phyloP scores from a whole-genome alignment of 92 coral and sea anemone species.

The Palythoa grandis region DNA sequence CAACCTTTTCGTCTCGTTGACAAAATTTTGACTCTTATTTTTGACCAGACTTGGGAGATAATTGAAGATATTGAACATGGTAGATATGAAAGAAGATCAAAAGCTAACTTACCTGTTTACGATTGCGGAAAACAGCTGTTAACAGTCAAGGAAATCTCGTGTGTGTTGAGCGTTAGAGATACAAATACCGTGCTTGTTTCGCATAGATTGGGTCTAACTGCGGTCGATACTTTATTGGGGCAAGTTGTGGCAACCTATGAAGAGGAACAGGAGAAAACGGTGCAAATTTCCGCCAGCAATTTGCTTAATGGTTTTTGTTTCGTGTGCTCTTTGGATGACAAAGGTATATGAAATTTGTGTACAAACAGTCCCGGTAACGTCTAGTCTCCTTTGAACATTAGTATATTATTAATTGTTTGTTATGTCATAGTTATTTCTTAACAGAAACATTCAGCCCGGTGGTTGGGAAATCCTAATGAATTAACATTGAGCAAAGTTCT shows the following conservation, averaged over 20 bases:
- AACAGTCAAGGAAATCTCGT: slow-evolving; percentile 57
- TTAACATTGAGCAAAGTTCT: no score
- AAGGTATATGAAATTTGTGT: slow-evolving; percentile 46
- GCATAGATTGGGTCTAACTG: slow-evolving; percentile 62
- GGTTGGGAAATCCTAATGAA: no score
- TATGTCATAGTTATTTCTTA: no score
- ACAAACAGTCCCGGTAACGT: no score
- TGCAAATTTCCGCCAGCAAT: slow-evolving; percentile 70
- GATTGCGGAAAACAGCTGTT: slow-evolving; percentile 76
- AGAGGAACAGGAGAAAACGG: slow-evolving; percentile 64
- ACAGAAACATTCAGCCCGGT: no score
- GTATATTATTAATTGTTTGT: no score
- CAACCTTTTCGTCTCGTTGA: slow-evolving; percentile 95
- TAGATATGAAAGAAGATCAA: slow-evolving; percentile 68
- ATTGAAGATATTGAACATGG: slow-evolving; percentile 79
- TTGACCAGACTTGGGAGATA: slow-evolving; percentile 89
- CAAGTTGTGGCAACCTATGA: slow-evolving; percentile 73
- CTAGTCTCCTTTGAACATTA: no score
- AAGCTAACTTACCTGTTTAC: slow-evolving; percentile 78
- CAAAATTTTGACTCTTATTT: slow-evolving; percentile 74
- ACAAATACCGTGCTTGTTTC: slow-evolving; percentile 69
- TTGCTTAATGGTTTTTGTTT: slow-evolving; percentile 75
- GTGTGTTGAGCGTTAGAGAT: slow-evolving; percentile 62
- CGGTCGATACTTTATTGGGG: slow-evolving; percentile 73
- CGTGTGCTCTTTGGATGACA: slow-evolving; percentile 69